Evolutionary conservation across 2,113 vertebrate genomes (phyloP), one percentile per base, ranked within the genome.

Genomic region (Pagrus major): DNA sequence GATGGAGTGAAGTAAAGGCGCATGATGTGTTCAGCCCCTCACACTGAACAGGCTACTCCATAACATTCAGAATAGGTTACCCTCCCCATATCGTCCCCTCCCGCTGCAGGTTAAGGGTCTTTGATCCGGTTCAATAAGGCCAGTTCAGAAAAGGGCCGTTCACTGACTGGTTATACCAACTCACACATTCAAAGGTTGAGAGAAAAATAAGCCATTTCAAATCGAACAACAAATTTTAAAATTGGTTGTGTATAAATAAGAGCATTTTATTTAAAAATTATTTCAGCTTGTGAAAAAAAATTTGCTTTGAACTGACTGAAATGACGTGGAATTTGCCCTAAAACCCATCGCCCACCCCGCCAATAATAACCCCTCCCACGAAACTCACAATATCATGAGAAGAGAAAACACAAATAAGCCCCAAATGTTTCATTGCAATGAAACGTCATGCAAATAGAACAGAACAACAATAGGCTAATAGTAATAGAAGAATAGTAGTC

Each of bases 391-490:
- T 72, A 93, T 90, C 78, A 89, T 93, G 85, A 91, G 90, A 92
- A 92, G 85, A 89, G 82, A 91, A 94, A 94, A 93, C 93, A 94
- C 92, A 94, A 94, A 94, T 86, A 88, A 92, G 86, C 89, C 91
- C 91, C 89, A 75, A 92, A 93, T 80, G 86, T 92, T 93, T 94
- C 90, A 93, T 91, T 84, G 87, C 83, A 87, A 91, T 95, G 94
- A 93, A 93, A 95, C 93, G 78, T 93, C 94, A 96, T 95, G 94
- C 95, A 95, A 93, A 92, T 91, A 94, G 86, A 95, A 94, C 92
- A 86, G 89, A 95, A 95, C 93, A 93, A 93, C 93, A 92, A 93
- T 88, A 94, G 92, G 86, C 92, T 94, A 94, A 92, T 92, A 94
- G 90, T 93, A 93, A 92, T 93, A 93, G 90, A 94, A 94, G 89